phyloP scores from a whole-genome alignment of 2,888 invertebrate species.

The Chymomyza procnemis region DNA sequence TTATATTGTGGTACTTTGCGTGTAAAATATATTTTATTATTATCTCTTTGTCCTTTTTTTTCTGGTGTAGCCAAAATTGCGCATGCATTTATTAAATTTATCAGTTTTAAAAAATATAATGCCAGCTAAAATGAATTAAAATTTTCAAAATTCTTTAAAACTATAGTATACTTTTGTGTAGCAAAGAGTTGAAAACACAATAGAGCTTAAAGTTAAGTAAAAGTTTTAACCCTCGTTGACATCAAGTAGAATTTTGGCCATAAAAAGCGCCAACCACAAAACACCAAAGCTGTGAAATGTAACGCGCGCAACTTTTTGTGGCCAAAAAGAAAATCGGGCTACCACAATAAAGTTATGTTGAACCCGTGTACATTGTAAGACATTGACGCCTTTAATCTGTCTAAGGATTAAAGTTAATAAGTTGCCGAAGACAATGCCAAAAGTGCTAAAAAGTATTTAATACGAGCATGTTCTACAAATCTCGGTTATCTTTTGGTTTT shows the following conservation, averaged over 20 bases:
- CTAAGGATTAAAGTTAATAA: background rate
- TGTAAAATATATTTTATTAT: conserved; percentile 5
- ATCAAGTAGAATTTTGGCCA: background rate
- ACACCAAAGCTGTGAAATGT: conserved; percentile 25
- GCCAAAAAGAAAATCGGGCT: conserved; percentile 3
- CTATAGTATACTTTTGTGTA: background rate
- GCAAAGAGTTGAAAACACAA: background rate
- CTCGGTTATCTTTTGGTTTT: background rate
- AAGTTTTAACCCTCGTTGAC: background rate
- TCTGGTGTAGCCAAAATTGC: background rate
- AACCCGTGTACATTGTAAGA: background rate
- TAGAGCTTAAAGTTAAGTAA: background rate
- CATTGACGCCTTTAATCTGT: background rate
- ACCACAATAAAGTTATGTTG: background rate
- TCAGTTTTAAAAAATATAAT: background rate
- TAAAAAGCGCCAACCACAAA: background rate
- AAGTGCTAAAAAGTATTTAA: background rate
- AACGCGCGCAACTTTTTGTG: conserved; percentile 31
- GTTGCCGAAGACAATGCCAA: background rate
- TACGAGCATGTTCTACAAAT: background rate
- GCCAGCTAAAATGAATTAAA: background rate
- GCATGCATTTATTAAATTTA: background rate
- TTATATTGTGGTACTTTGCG: background rate
- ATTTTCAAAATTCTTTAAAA: background rate
- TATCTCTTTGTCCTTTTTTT: background rate